These are phyloP conservation scores for Chrysodeixis includens DNA, from an alignment of 2,888 invertebrate genomes.

Conservation along the genomic window DNA sequence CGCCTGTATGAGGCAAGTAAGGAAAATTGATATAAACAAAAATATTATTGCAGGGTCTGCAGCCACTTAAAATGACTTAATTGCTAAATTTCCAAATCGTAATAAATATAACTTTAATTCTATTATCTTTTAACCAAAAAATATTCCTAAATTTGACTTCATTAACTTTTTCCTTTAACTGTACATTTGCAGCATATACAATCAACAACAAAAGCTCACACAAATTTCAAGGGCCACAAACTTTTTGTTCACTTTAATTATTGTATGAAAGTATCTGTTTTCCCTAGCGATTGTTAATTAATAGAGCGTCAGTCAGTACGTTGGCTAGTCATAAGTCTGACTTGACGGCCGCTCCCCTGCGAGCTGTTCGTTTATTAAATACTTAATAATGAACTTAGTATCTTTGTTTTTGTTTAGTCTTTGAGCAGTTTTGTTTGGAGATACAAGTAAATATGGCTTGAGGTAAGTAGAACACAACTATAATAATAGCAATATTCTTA, in stretches of 20 bases:
- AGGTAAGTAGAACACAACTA: too few species aligned
- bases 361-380: conserved; percentile 37
- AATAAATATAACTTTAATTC: too few species aligned
- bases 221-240: neutral
- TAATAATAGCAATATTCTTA: too few species aligned
- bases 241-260: conserved; percentile 7
- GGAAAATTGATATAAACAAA: too few species aligned
- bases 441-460: too few species aligned
- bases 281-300: conserved; percentile 42
- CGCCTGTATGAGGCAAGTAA: too few species aligned
- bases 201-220: neutral
- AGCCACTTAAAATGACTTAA: too few species aligned
- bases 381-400: conserved; percentile 12
- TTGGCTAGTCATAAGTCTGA: conserved; percentile 35
- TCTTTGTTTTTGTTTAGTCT: neutral
- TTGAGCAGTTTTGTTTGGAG: conserved; percentile 8
- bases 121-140: too few species aligned
- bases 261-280: conserved; percentile 44
- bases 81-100: too few species aligned
- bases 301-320: conserved; percentile 41
- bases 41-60: too few species aligned
- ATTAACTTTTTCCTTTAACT: neutral
- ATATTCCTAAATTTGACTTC: too few species aligned
- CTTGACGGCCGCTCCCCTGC: conserved; percentile 39
- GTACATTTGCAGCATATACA: neutral